A percentile compares a stretch with the other conserved stretches of the same genome.
These are phyloP conservation scores for Druon quercuslanigerum DNA, from an alignment of 1,140 invertebrate genomes.

Conservation along the genomic window DNA sequence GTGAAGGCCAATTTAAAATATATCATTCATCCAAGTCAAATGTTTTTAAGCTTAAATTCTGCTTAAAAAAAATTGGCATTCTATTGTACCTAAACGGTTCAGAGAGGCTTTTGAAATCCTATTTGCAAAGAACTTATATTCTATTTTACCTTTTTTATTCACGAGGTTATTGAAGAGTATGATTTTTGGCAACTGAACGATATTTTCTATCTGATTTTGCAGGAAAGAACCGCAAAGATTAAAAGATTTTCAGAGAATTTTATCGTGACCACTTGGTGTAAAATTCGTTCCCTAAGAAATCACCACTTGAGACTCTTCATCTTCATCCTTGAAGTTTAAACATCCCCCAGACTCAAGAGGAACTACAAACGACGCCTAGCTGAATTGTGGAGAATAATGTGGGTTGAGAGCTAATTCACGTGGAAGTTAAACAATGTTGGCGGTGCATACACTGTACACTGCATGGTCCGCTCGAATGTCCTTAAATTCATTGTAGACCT, in stretches of 20 bases:
- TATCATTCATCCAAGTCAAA: too few relatives aligned
- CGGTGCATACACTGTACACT: slow-evolving; percentile 21
- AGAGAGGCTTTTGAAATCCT: too few relatives aligned
- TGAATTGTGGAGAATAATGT: slow-evolving; percentile 27
- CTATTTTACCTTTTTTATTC: too few relatives aligned
- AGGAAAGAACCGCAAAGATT: too few relatives aligned
- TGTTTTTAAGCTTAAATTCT: too few relatives aligned
- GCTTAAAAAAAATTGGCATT: too few relatives aligned
- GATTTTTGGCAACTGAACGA: too few relatives aligned
- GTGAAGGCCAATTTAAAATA: too few relatives aligned
- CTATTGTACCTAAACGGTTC: too few relatives aligned
- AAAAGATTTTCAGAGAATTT: neutral
- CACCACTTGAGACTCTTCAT: neutral
- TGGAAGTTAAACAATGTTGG: slow-evolving; percentile 23
- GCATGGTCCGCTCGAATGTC: slow-evolving; percentile 3
- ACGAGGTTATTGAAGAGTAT: too few relatives aligned
- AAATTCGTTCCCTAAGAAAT: neutral
- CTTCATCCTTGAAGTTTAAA: slow-evolving; percentile 9
- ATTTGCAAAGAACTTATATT: too few relatives aligned
- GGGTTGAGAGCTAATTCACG: slow-evolving; percentile 19
- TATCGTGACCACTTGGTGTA: neutral
- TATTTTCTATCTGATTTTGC: too few relatives aligned
- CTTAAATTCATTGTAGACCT: slow-evolving; percentile 11
- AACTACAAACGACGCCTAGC: slow-evolving; percentile 21
- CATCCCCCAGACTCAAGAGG: neutral